Percentiles rank a stretch among this genome's conserved stretches.
Evolutionary conservation across 2,888 invertebrate genomes (phyloP).

Genomic region (Podotricha telesiphe): DNA sequence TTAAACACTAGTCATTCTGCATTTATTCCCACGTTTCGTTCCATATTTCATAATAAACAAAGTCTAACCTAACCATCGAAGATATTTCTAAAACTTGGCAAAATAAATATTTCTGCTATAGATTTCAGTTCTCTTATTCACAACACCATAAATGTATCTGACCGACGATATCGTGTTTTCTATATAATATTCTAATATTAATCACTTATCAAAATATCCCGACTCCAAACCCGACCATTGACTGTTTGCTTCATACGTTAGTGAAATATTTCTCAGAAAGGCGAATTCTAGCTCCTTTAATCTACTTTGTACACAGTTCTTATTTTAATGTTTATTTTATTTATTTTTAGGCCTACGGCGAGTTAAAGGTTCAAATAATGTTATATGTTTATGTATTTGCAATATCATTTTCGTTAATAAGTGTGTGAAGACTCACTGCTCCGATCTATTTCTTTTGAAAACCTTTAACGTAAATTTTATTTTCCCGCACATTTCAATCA

Average conservation of each 20-base stretch:
- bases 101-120: conserved; percentile 19
- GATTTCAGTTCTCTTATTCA: conserved; percentile 34
- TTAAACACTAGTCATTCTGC: conserved; percentile 30
- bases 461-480: conserved; percentile 8
- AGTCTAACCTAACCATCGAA: conserved; percentile 28
- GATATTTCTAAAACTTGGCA: conserved; percentile 23
- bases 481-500: not conserved
- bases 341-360: conserved; percentile 25
- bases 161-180: conserved; percentile 8
- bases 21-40: conserved; percentile 9
- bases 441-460: conserved; percentile 13
- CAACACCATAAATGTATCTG: conserved; percentile 26
- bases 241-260: conserved; percentile 30
- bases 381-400: not conserved
- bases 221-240: conserved; percentile 12
- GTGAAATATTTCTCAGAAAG: conserved; percentile 30
- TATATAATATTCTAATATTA: conserved; percentile 13
- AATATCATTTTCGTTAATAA: not conserved
- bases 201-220: conserved; percentile 14
- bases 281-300: conserved; percentile 61
- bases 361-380: conserved; percentile 14
- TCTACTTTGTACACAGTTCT: conserved; percentile 71
- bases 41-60: conserved; percentile 23
- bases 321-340: conserved; percentile 43
- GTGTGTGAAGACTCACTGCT: conserved; percentile 27